These are phyloP conservation scores for Eurytemora carolleeae DNA, from an alignment of 1,140 invertebrate species.

Conservation along the genomic window DNA sequence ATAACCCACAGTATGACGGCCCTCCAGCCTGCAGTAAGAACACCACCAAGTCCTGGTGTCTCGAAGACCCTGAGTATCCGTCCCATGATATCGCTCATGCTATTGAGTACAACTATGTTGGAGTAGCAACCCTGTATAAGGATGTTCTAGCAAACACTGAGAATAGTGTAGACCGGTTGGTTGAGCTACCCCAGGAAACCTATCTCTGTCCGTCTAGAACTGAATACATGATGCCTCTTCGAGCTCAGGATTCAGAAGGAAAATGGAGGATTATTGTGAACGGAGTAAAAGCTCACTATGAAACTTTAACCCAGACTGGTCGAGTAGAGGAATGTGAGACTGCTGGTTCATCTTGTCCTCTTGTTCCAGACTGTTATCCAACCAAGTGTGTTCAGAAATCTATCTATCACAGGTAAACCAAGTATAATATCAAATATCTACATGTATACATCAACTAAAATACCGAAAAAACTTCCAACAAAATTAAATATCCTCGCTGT, in stretches of 20 bases:
- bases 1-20: not conserved
- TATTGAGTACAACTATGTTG: conserved; percentile 19
- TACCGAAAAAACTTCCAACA: too few species aligned
- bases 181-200: conserved; percentile 18
- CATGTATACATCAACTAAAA: too few species aligned
- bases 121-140: conserved; percentile 19
- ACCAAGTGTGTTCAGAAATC: conserved; percentile 22
- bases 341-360: conserved; percentile 18
- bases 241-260: conserved; percentile 19
- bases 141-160: conserved; percentile 19
- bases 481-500: too few species aligned
- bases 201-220: conserved; percentile 18
- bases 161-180: conserved; percentile 19
- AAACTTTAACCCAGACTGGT: conserved; percentile 21
- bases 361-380: conserved; percentile 20
- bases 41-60: conserved; percentile 21
- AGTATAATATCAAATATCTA: too few species aligned
- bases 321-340: conserved; percentile 21
- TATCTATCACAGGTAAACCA: conserved; percentile 19
- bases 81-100: conserved; percentile 18
- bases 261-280: conserved; percentile 22
- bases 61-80: conserved; percentile 21
- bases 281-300: conserved; percentile 20
- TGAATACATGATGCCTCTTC: conserved; percentile 18
- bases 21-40: conserved; percentile 20